These are phyloP conservation scores for Drosophila ambigua DNA, from an alignment of 1,140 invertebrate genomes.

Conservation along the genomic window DNA sequence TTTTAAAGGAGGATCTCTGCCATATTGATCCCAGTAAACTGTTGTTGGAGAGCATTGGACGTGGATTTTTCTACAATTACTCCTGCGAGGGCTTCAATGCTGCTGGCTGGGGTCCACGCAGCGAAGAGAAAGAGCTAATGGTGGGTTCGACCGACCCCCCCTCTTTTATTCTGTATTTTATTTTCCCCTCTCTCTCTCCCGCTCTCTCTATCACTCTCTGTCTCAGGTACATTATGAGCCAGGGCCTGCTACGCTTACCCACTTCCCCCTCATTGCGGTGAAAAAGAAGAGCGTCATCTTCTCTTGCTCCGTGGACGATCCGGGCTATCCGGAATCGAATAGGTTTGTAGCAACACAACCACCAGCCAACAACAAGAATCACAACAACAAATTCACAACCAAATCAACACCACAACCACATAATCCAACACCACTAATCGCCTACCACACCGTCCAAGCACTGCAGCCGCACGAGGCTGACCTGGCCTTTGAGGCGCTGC, in stretches of 20 bases:
- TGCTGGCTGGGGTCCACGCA: constrained; percentile 92
- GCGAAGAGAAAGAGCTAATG: constrained; percentile 88
- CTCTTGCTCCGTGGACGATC: constrained; percentile 91
- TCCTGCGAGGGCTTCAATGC: constrained; percentile 94
- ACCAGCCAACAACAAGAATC: constrained; percentile 15
- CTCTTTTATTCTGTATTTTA: not conserved
- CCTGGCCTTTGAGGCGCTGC: constrained; percentile 72
- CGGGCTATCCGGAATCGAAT: constrained; percentile 90
- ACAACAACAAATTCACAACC: constrained; percentile 5
- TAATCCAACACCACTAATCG: constrained; percentile 41
- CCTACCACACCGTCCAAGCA: constrained; percentile 75
- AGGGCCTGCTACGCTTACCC: constrained; percentile 88
- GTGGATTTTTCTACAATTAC: constrained; percentile 95
- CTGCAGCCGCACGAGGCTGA: constrained; percentile 69
- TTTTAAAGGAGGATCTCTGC: constrained; percentile 86
- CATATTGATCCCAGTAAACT: constrained; percentile 93
- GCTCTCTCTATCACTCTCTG: not conserved
- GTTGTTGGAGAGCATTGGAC: constrained; percentile 91
- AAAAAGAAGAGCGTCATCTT: constrained; percentile 92
- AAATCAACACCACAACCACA: constrained; percentile 26
- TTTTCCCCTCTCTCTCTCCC: not conserved
- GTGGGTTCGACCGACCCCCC: constrained; percentile 33
- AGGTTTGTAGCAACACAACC: constrained; percentile 72
- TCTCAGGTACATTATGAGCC: constrained; percentile 87
- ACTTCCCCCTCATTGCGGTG: constrained; percentile 89